phyloP scores from a whole-genome alignment of 2,113 vertebrate species.

The Ciconia boyciana region DNA sequence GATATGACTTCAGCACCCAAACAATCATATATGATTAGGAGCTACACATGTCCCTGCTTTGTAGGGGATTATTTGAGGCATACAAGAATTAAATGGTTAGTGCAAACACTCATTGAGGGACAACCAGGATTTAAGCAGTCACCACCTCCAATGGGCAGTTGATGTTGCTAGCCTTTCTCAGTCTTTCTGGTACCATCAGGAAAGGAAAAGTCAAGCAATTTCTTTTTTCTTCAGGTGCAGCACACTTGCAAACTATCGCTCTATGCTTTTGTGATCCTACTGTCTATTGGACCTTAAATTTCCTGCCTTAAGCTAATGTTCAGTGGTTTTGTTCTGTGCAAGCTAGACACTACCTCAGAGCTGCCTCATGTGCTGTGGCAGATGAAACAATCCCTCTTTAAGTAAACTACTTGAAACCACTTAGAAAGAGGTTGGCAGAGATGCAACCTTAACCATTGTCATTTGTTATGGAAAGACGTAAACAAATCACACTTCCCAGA shows the following conservation, averaged over 20 bases:
- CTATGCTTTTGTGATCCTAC: background rate
- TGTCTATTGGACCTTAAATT: background rate
- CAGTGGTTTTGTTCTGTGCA: background rate
- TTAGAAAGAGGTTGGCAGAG: background rate
- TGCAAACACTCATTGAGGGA: background rate
- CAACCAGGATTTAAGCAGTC: background rate
- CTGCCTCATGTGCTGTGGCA: background rate
- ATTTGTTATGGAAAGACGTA: background rate
- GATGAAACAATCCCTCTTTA: background rate
- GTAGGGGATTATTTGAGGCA: background rate
- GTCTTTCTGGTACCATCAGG: background rate
- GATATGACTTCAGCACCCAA: background rate
- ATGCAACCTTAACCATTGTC: background rate
- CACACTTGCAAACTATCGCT: background rate
- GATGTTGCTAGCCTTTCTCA: background rate
- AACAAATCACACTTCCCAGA: background rate
- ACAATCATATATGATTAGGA: background rate
- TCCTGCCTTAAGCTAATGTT: background rate
- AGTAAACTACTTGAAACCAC: slow-evolving; percentile 12
- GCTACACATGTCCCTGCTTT: background rate
- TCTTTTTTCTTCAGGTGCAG: background rate
- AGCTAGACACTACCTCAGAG: background rate
- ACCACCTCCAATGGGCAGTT: background rate
- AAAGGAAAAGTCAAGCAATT: background rate
- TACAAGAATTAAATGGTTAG: background rate